A percentile compares a stretch with the other conserved stretches of the same genome.
Conservation (phyloP, 2,113 vertebrate species). For the Ciconia maguari region DNA sequence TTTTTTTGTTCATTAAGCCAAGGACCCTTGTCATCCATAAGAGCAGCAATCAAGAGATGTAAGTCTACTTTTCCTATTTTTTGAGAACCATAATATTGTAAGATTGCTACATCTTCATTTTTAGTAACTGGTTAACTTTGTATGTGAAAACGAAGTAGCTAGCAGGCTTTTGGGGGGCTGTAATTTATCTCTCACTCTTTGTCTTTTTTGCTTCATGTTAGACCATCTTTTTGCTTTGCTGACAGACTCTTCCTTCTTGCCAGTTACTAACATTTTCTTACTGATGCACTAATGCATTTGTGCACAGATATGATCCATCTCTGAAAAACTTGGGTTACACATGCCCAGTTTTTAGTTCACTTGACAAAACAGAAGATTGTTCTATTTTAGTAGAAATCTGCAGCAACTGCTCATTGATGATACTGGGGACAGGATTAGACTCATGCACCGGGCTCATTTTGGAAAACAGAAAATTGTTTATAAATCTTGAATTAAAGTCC, state of each 20-base stretch:
- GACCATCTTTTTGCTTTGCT: not conserved
- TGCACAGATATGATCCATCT: not conserved
- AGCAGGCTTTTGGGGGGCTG: not conserved
- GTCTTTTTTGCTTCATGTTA: not conserved
- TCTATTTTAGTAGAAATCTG: not conserved
- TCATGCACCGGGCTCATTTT: not conserved
- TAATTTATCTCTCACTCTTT: not conserved
- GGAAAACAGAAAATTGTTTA: not conserved
- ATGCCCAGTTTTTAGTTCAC: not conserved
- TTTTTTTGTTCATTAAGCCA: conserved; percentile 77
- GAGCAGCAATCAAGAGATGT: conserved; percentile 92
- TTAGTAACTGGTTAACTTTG: not conserved
- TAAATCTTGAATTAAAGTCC: not conserved
- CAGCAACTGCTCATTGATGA: not conserved
- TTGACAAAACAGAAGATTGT: not conserved
- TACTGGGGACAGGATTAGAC: not conserved
- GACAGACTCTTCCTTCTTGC: not conserved
- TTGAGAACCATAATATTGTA: not conserved
- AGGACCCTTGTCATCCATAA: conserved; percentile 88
- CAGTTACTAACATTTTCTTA: conserved; percentile 5
- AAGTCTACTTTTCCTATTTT: conserved; percentile 74
- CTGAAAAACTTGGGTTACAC: not conserved
- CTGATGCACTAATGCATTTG: not conserved
- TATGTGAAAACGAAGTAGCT: not conserved
- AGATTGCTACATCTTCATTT: not conserved